A percentile compares a stretch with the other conserved stretches of the same genome.
phyloP scores from a whole-genome alignment of 2,888 invertebrate species.

The Antheraea assamensis region DNA sequence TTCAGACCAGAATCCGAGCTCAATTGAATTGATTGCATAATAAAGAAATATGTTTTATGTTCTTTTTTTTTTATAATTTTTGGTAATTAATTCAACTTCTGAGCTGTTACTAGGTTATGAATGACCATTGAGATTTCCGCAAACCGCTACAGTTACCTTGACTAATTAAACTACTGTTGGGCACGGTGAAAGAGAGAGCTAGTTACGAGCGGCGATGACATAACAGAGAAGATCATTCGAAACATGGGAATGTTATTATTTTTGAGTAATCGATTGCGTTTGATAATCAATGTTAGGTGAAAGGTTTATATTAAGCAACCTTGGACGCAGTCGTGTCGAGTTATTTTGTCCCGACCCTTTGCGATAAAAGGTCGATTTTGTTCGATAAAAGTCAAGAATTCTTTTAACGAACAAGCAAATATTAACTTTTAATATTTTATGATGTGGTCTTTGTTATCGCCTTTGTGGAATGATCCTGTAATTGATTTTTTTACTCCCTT shows the following conservation, averaged over 20 bases:
- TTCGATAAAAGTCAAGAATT: not conserved
- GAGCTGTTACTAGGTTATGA: not conserved
- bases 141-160: slow-evolving; percentile 7
- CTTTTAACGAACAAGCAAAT: not conserved
- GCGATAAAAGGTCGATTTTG: not conserved
- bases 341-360: not conserved
- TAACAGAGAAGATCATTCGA: slow-evolving; percentile 2
- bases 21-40: too few relatives aligned
- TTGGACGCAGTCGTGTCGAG: too few relatives aligned
- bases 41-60: too few relatives aligned
- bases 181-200: slow-evolving; percentile 25
- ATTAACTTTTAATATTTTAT: not conserved
- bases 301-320: not conserved
- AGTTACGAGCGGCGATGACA: slow-evolving; percentile 9
- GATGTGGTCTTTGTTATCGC: not conserved
- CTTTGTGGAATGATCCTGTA: not conserved
- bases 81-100: not conserved
- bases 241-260: not conserved
- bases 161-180: slow-evolving; percentile 20
- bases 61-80: not conserved
- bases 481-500: not conserved
- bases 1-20: too few relatives aligned
- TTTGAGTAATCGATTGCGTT: not conserved
- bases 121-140: slow-evolving; percentile 3
- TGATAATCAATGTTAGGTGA: not conserved